phyloP scores from a whole-genome alignment of 2,113 vertebrate species.

The Sterna hirundo region DNA sequence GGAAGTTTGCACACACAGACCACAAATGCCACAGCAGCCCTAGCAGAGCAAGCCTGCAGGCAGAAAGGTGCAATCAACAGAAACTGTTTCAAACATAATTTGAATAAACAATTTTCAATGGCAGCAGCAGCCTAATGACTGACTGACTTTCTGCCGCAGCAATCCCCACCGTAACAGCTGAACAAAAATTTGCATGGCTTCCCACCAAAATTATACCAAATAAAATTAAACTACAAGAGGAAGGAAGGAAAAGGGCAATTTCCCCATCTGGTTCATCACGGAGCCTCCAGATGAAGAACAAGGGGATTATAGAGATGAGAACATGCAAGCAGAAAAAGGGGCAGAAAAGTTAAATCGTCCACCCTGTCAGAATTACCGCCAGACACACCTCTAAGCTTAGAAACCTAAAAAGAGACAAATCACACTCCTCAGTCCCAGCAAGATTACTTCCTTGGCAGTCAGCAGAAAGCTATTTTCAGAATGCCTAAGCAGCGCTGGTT shows the following conservation, averaged over 20 bases:
- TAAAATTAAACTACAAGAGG: background rate
- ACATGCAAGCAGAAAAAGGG: background rate
- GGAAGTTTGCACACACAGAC: background rate
- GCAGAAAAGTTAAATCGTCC: background rate
- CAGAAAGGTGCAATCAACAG: background rate
- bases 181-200: background rate
- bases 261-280: background rate
- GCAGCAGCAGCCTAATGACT: background rate
- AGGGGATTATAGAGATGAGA: background rate
- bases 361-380: background rate
- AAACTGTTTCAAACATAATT: background rate
- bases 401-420: background rate
- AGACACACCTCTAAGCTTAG: background rate
- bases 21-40: background rate
- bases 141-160: background rate
- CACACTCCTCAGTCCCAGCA: background rate
- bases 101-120: background rate
- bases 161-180: background rate
- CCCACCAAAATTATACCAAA: background rate
- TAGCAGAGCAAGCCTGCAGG: background rate
- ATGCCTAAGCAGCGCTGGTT: rapidly evolving
- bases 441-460: background rate
- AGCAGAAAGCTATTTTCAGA: background rate
- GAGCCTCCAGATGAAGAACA: background rate
- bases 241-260: background rate